A percentile compares a stretch with the other conserved stretches of the same genome.
Evolutionary conservation across 2,113 vertebrate species (phyloP).

Genomic region (Dromiciops gliroides): DNA sequence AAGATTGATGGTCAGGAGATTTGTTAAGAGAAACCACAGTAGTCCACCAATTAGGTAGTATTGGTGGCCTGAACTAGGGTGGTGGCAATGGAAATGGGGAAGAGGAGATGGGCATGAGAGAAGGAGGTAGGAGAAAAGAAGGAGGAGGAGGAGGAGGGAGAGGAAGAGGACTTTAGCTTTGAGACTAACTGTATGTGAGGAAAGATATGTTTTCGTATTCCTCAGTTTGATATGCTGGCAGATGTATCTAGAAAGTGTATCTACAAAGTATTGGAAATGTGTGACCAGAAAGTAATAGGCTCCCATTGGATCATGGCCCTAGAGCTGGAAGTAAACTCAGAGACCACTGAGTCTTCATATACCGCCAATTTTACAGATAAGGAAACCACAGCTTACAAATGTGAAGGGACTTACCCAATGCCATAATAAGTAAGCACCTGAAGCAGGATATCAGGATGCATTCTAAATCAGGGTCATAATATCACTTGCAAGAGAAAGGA

Average conservation of each 20-base stretch:
- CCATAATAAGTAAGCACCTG: neutral
- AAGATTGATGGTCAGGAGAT: neutral
- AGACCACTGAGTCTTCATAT: neutral
- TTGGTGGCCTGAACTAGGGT: neutral
- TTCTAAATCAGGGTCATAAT: neutral
- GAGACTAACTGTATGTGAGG: neutral
- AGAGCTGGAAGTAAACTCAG: neutral
- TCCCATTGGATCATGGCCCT: neutral
- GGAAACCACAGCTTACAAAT: neutral
- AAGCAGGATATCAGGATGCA: neutral
- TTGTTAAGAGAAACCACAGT: neutral
- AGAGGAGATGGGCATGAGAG: too few species aligned
- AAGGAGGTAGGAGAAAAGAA: too few species aligned
- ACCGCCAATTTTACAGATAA: neutral
- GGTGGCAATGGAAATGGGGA: neutral
- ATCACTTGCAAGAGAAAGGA: neutral
- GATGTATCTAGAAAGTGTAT: neutral
- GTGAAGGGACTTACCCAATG: neutral
- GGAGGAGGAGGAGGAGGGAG: neutral
- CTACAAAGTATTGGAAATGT: neutral
- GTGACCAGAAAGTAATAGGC: neutral
- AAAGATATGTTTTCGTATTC: neutral
- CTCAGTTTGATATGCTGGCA: neutral
- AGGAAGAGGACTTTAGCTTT: neutral
- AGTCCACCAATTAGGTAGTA: neutral